phyloP scores from a whole-genome alignment of 2,113 vertebrate genomes.

The Oryzias woworae region DNA sequence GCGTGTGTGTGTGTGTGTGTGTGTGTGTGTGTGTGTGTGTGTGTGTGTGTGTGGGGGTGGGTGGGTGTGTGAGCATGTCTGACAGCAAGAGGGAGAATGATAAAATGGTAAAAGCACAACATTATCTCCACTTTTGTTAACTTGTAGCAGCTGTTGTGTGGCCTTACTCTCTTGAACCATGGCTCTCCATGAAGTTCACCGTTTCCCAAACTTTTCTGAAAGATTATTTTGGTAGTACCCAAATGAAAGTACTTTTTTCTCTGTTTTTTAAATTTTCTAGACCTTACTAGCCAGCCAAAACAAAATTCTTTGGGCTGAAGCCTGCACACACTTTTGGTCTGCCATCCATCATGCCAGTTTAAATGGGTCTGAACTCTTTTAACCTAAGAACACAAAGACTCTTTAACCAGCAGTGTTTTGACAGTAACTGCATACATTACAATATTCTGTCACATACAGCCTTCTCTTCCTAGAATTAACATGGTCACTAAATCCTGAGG shows the following conservation, averaged over 20 bases:
- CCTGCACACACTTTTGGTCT: conserved; percentile 37
- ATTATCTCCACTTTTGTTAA: conserved; percentile 36
- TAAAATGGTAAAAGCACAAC: conserved; percentile 50
- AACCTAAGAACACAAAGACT: conserved; percentile 60
- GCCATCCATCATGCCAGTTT: conserved; percentile 43
- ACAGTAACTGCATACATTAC: conserved; percentile 62
- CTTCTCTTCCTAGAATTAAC: conserved; percentile 33
- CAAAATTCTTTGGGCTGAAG: conserved; percentile 26
- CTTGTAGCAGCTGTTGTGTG: conserved; percentile 55
- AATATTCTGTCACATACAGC: conserved; percentile 43
- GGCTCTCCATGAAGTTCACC: too few relatives aligned
- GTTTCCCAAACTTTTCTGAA: too few relatives aligned
- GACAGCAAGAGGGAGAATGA: conserved; percentile 40
- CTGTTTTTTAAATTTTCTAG: conserved; percentile 15
- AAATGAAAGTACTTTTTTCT: too few relatives aligned
- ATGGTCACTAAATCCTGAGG: conserved; percentile 31
- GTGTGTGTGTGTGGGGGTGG: conserved; percentile 6
- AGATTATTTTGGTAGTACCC: too few relatives aligned
- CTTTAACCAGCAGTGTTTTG: conserved; percentile 70
- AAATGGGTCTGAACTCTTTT: conserved; percentile 40
- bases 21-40: conserved; percentile 9
- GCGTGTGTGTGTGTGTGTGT: conserved; percentile 12
- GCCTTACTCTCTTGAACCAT: too few relatives aligned
- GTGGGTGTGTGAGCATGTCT: conserved; percentile 8
- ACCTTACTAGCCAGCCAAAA: conserved; percentile 14